These are phyloP conservation scores for Platyrinchus mystaceus DNA, from an alignment of 2,797 vertebrate genomes.

Conservation along the genomic window DNA sequence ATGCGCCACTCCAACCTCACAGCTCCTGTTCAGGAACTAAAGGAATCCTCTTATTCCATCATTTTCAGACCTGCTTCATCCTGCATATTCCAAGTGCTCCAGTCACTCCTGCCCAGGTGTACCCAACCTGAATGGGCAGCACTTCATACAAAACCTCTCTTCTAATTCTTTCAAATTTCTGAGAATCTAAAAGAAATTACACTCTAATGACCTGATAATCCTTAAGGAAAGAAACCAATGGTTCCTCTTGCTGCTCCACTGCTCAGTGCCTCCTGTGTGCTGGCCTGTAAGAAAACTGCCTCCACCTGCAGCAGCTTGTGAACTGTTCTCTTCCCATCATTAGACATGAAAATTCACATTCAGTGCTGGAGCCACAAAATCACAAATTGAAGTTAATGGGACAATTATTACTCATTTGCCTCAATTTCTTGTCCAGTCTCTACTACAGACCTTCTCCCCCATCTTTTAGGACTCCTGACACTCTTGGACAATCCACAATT, in stretches of 20 bases:
- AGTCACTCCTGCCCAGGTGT: neutral
- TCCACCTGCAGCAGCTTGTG: neutral
- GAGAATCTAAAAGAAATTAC: neutral
- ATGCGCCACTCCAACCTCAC: neutral
- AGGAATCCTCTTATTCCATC: neutral
- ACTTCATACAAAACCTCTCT: neutral
- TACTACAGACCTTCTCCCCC: neutral
- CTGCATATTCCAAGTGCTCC: neutral
- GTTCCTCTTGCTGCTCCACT: neutral
- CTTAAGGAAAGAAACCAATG: neutral
- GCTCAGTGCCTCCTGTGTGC: neutral
- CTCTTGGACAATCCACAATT: neutral
- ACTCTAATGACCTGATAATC: neutral
- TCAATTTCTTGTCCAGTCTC: neutral
- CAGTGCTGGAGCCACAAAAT: neutral
- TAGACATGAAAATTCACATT: neutral
- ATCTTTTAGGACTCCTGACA: neutral
- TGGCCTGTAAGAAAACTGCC: neutral
- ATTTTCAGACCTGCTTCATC: neutral
- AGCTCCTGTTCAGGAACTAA: neutral
- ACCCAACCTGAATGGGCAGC: neutral
- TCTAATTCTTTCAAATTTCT: neutral
- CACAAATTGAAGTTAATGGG: neutral
- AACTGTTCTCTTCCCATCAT: neutral
- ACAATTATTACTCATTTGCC: neutral